Conservation (phyloP, 2,888 invertebrate species). For the Chalcis sispes region DNA sequence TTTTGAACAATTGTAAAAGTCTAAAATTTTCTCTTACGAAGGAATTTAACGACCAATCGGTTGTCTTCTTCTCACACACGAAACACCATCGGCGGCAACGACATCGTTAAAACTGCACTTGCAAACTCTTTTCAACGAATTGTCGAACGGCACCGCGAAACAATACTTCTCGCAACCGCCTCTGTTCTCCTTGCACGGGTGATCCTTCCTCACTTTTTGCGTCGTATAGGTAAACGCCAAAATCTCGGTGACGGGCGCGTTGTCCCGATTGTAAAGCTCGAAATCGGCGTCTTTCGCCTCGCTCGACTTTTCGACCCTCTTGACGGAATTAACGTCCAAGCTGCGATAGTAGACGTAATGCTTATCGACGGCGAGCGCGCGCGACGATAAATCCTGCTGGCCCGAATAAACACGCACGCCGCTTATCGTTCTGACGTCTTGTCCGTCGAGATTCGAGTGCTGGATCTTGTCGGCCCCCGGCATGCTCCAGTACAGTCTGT, state of each 20-base stretch:
- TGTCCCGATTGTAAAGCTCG: constrained; percentile 42
- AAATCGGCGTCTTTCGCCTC: constrained; percentile 40
- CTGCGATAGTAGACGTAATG: constrained; percentile 51
- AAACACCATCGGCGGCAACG: constrained; percentile 28
- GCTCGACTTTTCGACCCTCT: constrained; percentile 42
- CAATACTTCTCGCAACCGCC: constrained; percentile 55
- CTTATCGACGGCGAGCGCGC: constrained; percentile 43
- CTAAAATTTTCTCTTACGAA: no score
- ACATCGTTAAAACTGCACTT: constrained; percentile 55
- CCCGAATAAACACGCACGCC: constrained; percentile 46
- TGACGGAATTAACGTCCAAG: constrained; percentile 29
- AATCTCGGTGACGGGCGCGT: constrained; percentile 52
- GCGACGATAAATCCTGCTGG: constrained; percentile 46
- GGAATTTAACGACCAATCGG: constrained; percentile 6
- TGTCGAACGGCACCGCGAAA: constrained; percentile 40
- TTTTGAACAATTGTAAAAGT: no score
- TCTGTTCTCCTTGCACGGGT: constrained; percentile 44
- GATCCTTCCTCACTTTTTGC: constrained; percentile 45
- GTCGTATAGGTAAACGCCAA: constrained; percentile 29
- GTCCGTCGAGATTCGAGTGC: constrained; percentile 48
- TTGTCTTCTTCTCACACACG: constrained; percentile 44
- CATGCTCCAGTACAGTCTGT: constrained; percentile 52
- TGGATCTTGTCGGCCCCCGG: constrained; percentile 49
- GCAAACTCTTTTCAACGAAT: constrained; percentile 39
- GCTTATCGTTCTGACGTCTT: constrained; percentile 43